Base-by-base conservation (phyloP, 1,140 invertebrate genomes). In the Diachasmimorpha longicaudata region DNA sequence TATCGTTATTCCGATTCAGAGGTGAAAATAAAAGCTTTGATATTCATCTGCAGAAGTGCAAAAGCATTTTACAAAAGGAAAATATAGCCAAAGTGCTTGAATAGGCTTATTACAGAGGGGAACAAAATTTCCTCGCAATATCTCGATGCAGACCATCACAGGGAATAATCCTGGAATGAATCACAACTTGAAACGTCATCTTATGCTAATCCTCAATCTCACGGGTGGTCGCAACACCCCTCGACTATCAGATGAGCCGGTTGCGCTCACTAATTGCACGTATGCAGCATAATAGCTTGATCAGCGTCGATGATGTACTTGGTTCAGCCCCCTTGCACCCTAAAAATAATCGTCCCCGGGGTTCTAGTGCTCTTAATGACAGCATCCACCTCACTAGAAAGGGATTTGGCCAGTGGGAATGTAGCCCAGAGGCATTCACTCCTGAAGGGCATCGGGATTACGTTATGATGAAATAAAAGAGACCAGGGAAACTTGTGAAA, bases 181-280 rank as follows among this genome's bases (percentile, higher is more conserved):
- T 55, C 66, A 70, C 37, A 31, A 31, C 31, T 9, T 11, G 42
- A 42, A 70, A 11, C 6, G n/a, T 70, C 36, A 76, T 79, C 75
- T 80, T 77, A 79, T 79, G 76, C 74, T 78, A 81, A 79, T 79
- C 75, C 67, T 36, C 39, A 46, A 75, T 78, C 72, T 74, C 79
- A 79, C 73, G 79, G 78, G 79, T 81, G 79, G 79, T 52, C 78
- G 31, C 31, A 21, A 63, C 70, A 72, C 76, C 67, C 79, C 70
- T 55, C 74, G 70, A 66, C 48, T 69, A 44, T 73, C 66, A 14
- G 11, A 72, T 39, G 70, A 69, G 42, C 39, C 73, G 55, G 63
- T 73, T 72, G 19, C 42, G 46, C 39, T 76, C 70, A 68, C 74
- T 78, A 78, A 78, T 78, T 78, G 77, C 77, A 46, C 77, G 67